Conservation (phyloP, 2,888 invertebrate species). For the Orchesella flavescens region DNA sequence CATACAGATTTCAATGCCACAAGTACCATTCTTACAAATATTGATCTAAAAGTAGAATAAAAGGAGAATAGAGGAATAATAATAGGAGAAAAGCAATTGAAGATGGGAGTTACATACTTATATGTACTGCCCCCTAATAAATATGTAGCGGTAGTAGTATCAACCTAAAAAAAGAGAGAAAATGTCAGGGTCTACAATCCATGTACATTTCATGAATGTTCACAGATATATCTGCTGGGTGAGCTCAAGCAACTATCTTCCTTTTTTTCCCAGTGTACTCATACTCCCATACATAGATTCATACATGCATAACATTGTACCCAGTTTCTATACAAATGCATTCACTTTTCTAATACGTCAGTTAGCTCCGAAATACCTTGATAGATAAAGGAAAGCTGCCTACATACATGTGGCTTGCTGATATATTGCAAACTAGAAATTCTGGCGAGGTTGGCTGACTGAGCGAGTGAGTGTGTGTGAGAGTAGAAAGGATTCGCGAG, state of each 20-base stretch:
- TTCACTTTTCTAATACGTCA: too few relatives aligned
- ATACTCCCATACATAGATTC: background rate
- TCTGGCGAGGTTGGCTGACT: background rate
- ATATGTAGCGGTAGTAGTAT: background rate
- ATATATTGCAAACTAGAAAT: background rate
- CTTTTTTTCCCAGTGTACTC: constrained; percentile 1
- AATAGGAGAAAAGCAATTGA: constrained; percentile 26
- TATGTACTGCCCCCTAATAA: constrained; percentile 3
- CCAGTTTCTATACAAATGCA: too few relatives aligned
- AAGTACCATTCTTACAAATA: constrained; percentile 47
- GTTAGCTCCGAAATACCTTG: too few relatives aligned
- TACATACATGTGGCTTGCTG: background rate
- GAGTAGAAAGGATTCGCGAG: background rate
- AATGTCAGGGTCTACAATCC: constrained; percentile 39
- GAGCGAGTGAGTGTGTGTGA: background rate
- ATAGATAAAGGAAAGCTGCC: too few relatives aligned
- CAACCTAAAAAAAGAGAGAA: background rate
- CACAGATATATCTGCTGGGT: constrained; percentile 3
- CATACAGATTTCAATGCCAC: constrained; percentile 49
- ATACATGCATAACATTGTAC: too few relatives aligned
- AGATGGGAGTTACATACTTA: background rate
- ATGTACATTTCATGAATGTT: background rate
- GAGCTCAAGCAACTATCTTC: background rate
- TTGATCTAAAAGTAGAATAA: constrained; percentile 39
- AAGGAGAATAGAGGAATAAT: constrained; percentile 23